These are phyloP conservation scores for Vulpes lagopus DNA, from an alignment of 2,113 vertebrate species.

Conservation along the genomic window DNA sequence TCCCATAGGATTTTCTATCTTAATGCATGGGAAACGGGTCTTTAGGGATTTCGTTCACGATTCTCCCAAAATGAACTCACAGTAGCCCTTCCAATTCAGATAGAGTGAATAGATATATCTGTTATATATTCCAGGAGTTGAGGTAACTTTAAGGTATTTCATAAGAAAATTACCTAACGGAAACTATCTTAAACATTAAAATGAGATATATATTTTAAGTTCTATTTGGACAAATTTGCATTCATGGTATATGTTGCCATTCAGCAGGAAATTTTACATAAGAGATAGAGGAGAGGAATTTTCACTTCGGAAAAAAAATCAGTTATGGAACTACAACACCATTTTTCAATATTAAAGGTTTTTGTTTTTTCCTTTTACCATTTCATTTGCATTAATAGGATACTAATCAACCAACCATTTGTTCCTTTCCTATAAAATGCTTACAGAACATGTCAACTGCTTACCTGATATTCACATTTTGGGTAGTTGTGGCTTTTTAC, in stretches of 20 bases:
- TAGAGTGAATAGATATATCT: conserved; percentile 26
- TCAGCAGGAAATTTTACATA: conserved; percentile 35
- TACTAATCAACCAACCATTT: conserved; percentile 24
- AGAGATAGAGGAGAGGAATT: conserved; percentile 41
- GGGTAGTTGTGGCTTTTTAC: conserved; percentile 12
- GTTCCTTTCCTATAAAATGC: background rate
- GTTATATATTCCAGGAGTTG: background rate
- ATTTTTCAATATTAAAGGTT: conserved; percentile 3
- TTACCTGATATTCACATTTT: conserved; percentile 44
- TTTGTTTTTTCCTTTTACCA: background rate
- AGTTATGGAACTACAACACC: conserved; percentile 45
- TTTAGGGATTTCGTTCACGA: conserved; percentile 61
- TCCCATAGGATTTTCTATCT: conserved; percentile 77
- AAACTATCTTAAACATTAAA: conserved; percentile 32
- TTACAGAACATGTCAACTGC: background rate
- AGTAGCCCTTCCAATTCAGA: conserved; percentile 55
- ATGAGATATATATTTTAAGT: conserved; percentile 39
- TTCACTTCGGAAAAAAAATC: conserved; percentile 41
- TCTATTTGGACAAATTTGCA: background rate
- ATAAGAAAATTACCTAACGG: conserved; percentile 3
- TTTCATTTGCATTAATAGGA: conserved; percentile 25
- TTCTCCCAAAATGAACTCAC: conserved; percentile 69
- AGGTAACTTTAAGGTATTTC: conserved; percentile 48
- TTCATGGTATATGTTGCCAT: background rate
- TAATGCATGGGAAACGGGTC: conserved; percentile 68